Percentiles rank a stretch among this genome's conserved stretches.
Conservation (phyloP, 2,888 invertebrate genomes). For the Trichopoda pennipes region DNA sequence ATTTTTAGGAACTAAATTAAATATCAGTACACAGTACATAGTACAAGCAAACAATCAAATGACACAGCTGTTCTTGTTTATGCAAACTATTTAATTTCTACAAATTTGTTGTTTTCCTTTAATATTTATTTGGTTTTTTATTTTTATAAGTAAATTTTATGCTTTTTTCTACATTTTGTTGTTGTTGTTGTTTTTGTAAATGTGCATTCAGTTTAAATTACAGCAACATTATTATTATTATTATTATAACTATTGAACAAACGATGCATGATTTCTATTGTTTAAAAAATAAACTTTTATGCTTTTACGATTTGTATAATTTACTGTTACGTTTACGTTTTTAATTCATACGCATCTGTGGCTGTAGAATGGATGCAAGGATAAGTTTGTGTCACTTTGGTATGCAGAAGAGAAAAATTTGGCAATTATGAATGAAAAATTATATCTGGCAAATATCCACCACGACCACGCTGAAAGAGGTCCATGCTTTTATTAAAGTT, state of each 20-base stretch:
- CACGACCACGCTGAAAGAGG: too few species aligned
- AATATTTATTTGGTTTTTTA: too few species aligned
- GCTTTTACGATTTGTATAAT: conserved; percentile 58
- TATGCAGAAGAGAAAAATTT: too few species aligned
- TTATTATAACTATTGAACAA: conserved; percentile 8
- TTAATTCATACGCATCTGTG: not conserved
- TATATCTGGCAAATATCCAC: too few species aligned
- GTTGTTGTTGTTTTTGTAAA: conserved; percentile 7
- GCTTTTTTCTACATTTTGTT: too few species aligned
- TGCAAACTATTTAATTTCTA: conserved; percentile 59
- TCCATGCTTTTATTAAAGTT: too few species aligned
- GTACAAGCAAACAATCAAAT: conserved; percentile 12
- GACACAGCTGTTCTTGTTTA: conserved; percentile 65
- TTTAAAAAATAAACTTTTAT: conserved; percentile 49
- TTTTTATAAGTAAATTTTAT: too few species aligned
- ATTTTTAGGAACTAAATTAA: conserved; percentile 46
- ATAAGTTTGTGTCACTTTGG: not conserved
- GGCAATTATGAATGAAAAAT: too few species aligned
- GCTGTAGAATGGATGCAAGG: not conserved
- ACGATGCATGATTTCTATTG: conserved; percentile 31
- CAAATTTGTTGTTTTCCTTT: conserved; percentile 36
- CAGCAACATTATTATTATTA: conserved; percentile 1
- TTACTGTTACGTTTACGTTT: conserved; percentile 36
- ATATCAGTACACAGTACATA: conserved; percentile 7
- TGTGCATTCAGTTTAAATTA: conserved; percentile 26